phyloP scores from a whole-genome alignment of 1,140 invertebrate species.

The Drosophila miranda region DNA sequence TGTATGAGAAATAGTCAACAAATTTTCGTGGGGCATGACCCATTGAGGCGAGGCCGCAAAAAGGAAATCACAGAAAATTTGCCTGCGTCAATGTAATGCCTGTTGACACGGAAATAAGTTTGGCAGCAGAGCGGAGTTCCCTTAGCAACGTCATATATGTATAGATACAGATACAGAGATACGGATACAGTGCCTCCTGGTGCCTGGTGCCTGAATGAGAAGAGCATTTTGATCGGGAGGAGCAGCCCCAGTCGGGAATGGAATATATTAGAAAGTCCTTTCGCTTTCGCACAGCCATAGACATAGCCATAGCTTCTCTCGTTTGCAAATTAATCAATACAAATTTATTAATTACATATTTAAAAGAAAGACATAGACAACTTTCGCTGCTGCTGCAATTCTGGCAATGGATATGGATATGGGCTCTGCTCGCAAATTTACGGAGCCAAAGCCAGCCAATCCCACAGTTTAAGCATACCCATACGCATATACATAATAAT shows the following conservation, averaged over 20 bases:
- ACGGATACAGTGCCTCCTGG: constrained; percentile 26
- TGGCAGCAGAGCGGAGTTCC: constrained; percentile 22
- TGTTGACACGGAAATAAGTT: constrained; percentile 53
- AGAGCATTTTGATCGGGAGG: constrained; percentile 21
- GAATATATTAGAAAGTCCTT: constrained; percentile 53
- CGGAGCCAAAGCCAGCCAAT: constrained; percentile 27
- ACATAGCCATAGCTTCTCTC: constrained; percentile 7
- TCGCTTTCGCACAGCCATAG: constrained; percentile 25
- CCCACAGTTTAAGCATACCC: constrained; percentile 47
- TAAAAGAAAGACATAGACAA: constrained; percentile 38
- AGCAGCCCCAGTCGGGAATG: background rate
- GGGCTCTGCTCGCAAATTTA: constrained; percentile 30
- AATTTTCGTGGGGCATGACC: constrained; percentile 40
- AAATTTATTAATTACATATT: constrained; percentile 58
- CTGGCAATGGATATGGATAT: constrained; percentile 32
- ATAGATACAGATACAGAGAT: constrained; percentile 12
- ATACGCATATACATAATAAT: constrained; percentile 52
- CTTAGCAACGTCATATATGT: constrained; percentile 35
- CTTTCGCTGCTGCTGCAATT: constrained; percentile 40
- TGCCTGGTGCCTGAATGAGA: constrained; percentile 19
- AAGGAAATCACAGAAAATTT: constrained; percentile 46
- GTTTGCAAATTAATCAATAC: constrained; percentile 46
- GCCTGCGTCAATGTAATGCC: constrained; percentile 62
- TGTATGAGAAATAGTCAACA: constrained; percentile 31
- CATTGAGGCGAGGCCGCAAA: constrained; percentile 44